Base-by-base conservation (phyloP, 2,113 vertebrate genomes). In the Rhinoptilus africanus region DNA sequence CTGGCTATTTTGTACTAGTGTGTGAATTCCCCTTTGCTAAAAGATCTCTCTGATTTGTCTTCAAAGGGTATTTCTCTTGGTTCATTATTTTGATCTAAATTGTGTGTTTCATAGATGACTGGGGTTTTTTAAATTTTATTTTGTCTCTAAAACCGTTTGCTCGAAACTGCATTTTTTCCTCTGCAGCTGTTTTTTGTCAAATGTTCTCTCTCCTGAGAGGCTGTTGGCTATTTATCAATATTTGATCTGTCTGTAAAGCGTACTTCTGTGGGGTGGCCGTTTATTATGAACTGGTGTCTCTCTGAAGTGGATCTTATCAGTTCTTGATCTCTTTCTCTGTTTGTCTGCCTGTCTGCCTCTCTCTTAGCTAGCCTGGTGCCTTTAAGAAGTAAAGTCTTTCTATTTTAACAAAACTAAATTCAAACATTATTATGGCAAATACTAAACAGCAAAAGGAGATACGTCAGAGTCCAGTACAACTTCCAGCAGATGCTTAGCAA, bases 191-290 rank as follows among this genome's bases (percentile, higher is more conserved):
- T 73, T 93, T 90, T 43, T 0, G 0, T 77, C 71, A 71, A 67
- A 77, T 68, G 35, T 43, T 60, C 39, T 78, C 66, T 86, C 43
- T 88, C 75, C 78, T 72, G 68, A 76, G 75, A 90, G 75, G 26
- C 84, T 57, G 59, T 89, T 92, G 68, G 77, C 67, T 96, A 41
- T 93, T 88, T 95, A 92, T 96, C 96, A 93, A 73, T 96, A 94
- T 97, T 95, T 96, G 86, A 94, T 93, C 77, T 92, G 56, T 81
- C 60, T 83, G 67, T 93, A 64, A 92, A 85, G 15, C 7, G 2
- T n/a, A 30, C 53, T 94, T 93, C 51, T 51, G n/a, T 80, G 39
- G 26, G 84, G 45, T 86, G 72, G 26, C 51, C 2, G 9, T 94
- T 95, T 92, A 59, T 75, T 92, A 72, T 60, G 51, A 91, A 92